A percentile compares a stretch with the other conserved stretches of the same genome.
Conservation (phyloP, 2,113 vertebrate species). For the Sisor rabdophorus region DNA sequence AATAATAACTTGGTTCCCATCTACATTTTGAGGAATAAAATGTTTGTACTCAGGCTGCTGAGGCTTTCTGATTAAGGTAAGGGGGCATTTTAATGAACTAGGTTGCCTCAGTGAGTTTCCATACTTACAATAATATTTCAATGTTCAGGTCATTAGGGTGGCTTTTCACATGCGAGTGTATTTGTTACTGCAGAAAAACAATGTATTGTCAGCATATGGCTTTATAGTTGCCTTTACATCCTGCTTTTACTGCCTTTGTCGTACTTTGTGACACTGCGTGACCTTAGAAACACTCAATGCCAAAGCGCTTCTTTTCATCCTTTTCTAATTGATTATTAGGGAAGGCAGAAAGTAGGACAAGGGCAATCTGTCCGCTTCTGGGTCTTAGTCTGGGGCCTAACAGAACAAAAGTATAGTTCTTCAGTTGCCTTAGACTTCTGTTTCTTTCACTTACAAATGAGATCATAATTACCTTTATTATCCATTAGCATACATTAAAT, state of each 20-base stretch:
- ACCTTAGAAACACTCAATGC: slow-evolving; percentile 15
- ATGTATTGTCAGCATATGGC: slow-evolving; percentile 33
- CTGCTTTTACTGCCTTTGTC: slow-evolving; percentile 2
- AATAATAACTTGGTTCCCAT: background rate
- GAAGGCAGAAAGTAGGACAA: slow-evolving; percentile 33
- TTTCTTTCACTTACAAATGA: slow-evolving; percentile 30
- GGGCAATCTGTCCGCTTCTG: slow-evolving; percentile 39
- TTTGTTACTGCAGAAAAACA: slow-evolving; percentile 22
- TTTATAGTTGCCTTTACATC: background rate
- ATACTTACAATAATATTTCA: slow-evolving; percentile 48
- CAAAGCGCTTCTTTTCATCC: slow-evolving; percentile 48
- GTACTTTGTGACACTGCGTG: slow-evolving; percentile 38
- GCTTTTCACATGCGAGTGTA: slow-evolving; percentile 6
- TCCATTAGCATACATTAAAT: background rate
- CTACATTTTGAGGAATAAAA: background rate
- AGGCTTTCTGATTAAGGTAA: slow-evolving; percentile 11
- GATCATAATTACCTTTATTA: slow-evolving; percentile 21
- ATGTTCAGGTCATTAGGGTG: slow-evolving; percentile 20
- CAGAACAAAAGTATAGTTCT: slow-evolving; percentile 23
- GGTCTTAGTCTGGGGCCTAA: slow-evolving; percentile 6
- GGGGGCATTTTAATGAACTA: slow-evolving; percentile 28
- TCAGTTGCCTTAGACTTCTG: slow-evolving; percentile 30
- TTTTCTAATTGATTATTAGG: slow-evolving; percentile 33
- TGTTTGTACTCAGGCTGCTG: slow-evolving; percentile 6
- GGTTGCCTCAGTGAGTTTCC: slow-evolving; percentile 4